These are phyloP conservation scores for Chiloscyllium plagiosum DNA, from an alignment of 2,113 vertebrate genomes.

Conservation along the genomic window DNA sequence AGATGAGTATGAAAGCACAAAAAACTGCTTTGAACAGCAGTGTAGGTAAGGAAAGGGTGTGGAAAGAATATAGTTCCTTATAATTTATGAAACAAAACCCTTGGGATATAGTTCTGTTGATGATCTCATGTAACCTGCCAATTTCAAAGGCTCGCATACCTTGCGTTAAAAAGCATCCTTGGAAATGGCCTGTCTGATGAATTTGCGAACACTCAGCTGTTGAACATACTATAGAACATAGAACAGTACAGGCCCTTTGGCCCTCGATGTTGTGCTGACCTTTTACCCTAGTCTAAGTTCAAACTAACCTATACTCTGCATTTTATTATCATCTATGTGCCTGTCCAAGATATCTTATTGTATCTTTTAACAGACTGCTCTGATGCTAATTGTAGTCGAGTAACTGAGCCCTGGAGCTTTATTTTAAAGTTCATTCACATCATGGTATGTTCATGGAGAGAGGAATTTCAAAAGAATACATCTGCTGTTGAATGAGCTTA, in stretches of 20 bases:
- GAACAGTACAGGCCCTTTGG: too few species aligned
- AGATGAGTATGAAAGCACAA: slow-evolving; percentile 13
- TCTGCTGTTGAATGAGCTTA: neutral
- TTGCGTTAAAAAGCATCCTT: neutral
- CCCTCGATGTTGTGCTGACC: too few species aligned
- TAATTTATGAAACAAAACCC: slow-evolving; percentile 14
- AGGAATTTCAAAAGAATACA: neutral
- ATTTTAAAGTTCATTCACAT: neutral
- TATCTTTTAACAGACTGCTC: neutral
- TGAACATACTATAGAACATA: neutral
- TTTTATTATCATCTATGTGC: too few species aligned
- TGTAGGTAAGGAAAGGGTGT: slow-evolving; percentile 9
- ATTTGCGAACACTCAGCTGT: neutral
- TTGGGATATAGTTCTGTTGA: neutral
- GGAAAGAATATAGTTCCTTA: neutral
- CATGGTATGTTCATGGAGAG: too few species aligned
- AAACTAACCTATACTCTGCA: too few species aligned
- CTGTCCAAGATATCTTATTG: too few species aligned
- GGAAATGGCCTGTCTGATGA: neutral
- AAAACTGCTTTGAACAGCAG: slow-evolving; percentile 13
- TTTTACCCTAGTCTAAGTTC: too few species aligned
- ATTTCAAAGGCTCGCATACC: neutral
- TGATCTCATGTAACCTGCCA: neutral
- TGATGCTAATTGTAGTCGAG: neutral
- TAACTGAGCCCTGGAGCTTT: neutral